These are phyloP conservation scores for Apodemia duryi DNA, from an alignment of 2,888 invertebrate species.

Conservation along the genomic window DNA sequence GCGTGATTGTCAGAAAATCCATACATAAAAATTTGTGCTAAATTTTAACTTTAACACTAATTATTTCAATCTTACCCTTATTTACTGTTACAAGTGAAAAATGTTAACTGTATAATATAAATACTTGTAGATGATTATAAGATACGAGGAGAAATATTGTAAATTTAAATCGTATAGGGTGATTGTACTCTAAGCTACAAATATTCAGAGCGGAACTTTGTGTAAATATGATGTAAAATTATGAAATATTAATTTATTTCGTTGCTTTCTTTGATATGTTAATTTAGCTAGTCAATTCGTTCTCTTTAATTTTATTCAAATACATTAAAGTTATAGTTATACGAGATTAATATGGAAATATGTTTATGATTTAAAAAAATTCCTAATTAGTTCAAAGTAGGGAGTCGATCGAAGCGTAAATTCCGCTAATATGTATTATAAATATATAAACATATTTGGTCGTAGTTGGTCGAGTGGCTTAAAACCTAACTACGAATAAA, in stretches of 20 bases:
- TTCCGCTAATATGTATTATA: no score
- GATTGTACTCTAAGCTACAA: background rate
- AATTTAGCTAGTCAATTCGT: background rate
- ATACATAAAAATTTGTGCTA: no score
- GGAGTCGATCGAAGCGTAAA: no score
- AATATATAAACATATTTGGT: no score
- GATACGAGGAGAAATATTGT: background rate
- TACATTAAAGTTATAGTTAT: background rate
- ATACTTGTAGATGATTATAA: background rate
- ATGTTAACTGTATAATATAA: background rate
- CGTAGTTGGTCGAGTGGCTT: no score
- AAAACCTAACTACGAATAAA: no score
- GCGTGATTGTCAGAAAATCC: no score
- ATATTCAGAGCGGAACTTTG: constrained; percentile 2
- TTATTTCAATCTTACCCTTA: background rate
- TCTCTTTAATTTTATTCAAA: background rate
- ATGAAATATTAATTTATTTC: background rate
- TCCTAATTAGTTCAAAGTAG: no score
- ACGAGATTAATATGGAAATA: no score
- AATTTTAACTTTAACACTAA: no score
- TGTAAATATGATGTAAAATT: constrained; percentile 4
- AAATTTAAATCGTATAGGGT: background rate
- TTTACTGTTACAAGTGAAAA: no score
- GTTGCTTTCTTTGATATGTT: constrained; percentile 1
- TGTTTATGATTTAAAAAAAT: no score